These are phyloP conservation scores for Anableps anableps DNA, from an alignment of 2,797 vertebrate species.

Conservation along the genomic window DNA sequence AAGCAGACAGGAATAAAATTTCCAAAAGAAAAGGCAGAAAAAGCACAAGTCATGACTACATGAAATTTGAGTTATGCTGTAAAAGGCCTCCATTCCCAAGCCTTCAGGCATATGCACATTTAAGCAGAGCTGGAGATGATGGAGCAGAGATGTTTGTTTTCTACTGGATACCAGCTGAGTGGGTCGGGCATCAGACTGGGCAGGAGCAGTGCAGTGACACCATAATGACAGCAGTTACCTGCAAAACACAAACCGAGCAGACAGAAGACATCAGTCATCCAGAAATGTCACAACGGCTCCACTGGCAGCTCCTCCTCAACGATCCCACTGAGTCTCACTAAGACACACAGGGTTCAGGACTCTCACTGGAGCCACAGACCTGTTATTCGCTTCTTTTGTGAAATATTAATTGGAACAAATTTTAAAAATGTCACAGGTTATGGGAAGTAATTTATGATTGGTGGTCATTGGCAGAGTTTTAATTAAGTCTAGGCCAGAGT, in stretches of 20 bases:
- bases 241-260: slow-evolving; percentile 69
- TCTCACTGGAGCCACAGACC: slow-evolving; percentile 11
- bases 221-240: slow-evolving; percentile 64
- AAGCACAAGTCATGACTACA: slow-evolving; percentile 29
- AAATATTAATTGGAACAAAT: slow-evolving; percentile 68
- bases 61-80: slow-evolving; percentile 29
- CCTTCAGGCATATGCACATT: slow-evolving; percentile 17
- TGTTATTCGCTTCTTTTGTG: slow-evolving; percentile 53
- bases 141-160: slow-evolving; percentile 48
- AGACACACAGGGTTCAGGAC: not conserved
- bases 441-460: slow-evolving; percentile 76
- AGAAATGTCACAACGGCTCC: not conserved
- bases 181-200: slow-evolving; percentile 56
- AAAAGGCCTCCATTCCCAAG: slow-evolving; percentile 26
- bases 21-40: not conserved
- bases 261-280: slow-evolving; percentile 58
- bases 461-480: slow-evolving; percentile 73
- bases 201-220: slow-evolving; percentile 34
- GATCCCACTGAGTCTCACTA: not conserved
- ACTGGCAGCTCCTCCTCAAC: not conserved
- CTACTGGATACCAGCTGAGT: slow-evolving; percentile 63
- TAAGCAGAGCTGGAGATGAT: slow-evolving; percentile 55
- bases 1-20: not conserved
- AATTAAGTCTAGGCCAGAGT: slow-evolving; percentile 77
- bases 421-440: slow-evolving; percentile 65